Base-by-base conservation (phyloP, 2,113 vertebrate genomes). In the Onychostruthus taczanowskii region DNA sequence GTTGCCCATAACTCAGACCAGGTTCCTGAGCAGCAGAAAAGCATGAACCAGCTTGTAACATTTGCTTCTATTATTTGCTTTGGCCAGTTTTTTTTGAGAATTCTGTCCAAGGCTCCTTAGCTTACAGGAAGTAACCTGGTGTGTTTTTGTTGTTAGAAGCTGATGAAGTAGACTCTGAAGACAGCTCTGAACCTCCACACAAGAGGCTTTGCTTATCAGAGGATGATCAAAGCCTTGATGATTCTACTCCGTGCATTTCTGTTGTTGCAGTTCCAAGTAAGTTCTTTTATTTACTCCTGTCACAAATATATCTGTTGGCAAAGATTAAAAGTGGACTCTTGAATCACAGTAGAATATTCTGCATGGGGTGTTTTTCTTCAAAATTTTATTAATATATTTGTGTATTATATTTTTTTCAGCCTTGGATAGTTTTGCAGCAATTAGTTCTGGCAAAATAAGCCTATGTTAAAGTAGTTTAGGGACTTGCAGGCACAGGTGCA, bases 201-300 rank as follows among this genome's bases (percentile, higher is more conserved):
- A 99, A 99, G 97, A 99, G 98, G n/a, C 97, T 99, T 64, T 98
- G 99, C 81, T 97, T 99, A 87, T 99, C 98, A 72, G 98, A 99
- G 33, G 98, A 98, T 98, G 98, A 99, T 59, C 98, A 98, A 69
- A 98, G 98, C 62, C 97, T 98, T 85, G 97, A 97, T 44, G 98
- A 98, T 81, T 92, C 98, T 84, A 86, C 98, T 46, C 97, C 98
- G 0, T 98, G 98, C 94, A 99, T 99, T 97, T 99, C 99, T n/a
- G 98, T 99, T 62, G 98, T 99, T 97, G 98, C 98, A 26, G 98
- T 99, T 95, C 99, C 99, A 37, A 98, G 99, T 99, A 98, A 99
- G 98, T 97, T 80, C 13, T 35, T 91, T 33, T 46, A 27, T 13
- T 5, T 66, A 8, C 4, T 83, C 27, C 16, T 73, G 23, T 63